Percentiles rank a stretch among this genome's conserved stretches.
These are phyloP conservation scores for Anneissia japonica DNA, from an alignment of 35 echinoderm and acorn worm species.

Conservation along the genomic window DNA sequence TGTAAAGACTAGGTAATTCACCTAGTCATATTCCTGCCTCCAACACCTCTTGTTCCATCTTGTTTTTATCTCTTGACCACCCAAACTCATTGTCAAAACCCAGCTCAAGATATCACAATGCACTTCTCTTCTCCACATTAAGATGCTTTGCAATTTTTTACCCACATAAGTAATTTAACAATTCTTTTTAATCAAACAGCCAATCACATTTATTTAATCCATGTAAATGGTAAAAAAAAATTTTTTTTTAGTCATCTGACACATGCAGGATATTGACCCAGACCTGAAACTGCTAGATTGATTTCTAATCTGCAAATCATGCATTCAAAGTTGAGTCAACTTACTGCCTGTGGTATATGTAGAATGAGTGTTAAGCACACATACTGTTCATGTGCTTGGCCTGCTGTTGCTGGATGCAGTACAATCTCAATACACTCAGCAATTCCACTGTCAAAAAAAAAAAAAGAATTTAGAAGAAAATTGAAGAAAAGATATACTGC, in stretches of 20 bases:
- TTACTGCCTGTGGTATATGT: conserved; percentile 42
- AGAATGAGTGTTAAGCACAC: conserved; percentile 67
- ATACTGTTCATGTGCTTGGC: conserved; percentile 63
- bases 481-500: too few relatives aligned
- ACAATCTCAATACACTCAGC: conserved; percentile 23
- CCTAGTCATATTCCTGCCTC: too few relatives aligned
- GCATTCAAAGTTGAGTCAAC: too few relatives aligned
- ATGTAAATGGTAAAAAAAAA: neutral
- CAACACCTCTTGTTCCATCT: too few relatives aligned
- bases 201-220: neutral
- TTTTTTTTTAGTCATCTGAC: neutral
- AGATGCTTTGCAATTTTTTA: too few relatives aligned
- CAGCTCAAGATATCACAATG: too few relatives aligned
- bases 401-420: conserved; percentile 74
- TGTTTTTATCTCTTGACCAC: too few relatives aligned
- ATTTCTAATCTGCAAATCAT: too few relatives aligned
- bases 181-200: neutral
- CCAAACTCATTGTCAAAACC: too few relatives aligned
- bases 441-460: conserved; percentile 28
- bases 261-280: neutral
- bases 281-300: too few relatives aligned
- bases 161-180: neutral
- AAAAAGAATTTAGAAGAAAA: neutral
- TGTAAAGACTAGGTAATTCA: too few relatives aligned
- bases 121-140: too few relatives aligned